Conservation (phyloP, 2,113 vertebrate genomes). For the Cathartes aura region DNA sequence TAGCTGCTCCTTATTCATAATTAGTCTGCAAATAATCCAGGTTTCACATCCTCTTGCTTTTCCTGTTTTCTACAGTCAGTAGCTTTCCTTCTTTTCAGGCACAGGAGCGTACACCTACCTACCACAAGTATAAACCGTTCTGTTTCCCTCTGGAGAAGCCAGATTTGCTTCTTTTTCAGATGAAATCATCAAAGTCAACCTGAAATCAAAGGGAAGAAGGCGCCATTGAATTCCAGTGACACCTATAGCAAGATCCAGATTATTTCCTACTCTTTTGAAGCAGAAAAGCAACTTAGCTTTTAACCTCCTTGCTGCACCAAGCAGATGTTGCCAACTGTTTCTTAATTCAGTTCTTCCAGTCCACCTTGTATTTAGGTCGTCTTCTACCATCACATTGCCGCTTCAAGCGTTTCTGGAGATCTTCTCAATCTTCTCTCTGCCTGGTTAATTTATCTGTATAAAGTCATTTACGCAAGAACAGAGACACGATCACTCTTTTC, state of each 20-base stretch:
- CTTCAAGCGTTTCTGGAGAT: background rate
- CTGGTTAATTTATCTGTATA: background rate
- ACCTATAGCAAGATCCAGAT: background rate
- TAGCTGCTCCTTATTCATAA: background rate
- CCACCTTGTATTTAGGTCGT: background rate
- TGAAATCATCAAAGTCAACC: background rate
- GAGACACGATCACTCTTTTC: background rate
- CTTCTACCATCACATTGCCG: background rate
- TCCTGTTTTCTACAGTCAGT: background rate
- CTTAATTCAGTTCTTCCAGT: background rate
- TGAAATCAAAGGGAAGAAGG: slow-evolving; percentile 7
- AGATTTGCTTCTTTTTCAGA: background rate
- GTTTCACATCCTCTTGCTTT: background rate
- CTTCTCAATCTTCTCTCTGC: background rate
- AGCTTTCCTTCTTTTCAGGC: background rate
- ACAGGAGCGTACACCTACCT: background rate
- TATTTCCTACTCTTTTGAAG: background rate
- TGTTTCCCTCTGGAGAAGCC: background rate
- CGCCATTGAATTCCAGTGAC: background rate
- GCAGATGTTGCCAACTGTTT: background rate
- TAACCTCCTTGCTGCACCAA: background rate
- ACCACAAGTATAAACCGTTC: background rate
- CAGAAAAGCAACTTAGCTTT: background rate
- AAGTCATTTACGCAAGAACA: background rate
- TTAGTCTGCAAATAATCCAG: background rate